Evolutionary conservation across 2,113 vertebrate genomes (phyloP), one percentile per base, ranked within the genome.

Genomic region (Brachyhypopomus occidentalis): DNA sequence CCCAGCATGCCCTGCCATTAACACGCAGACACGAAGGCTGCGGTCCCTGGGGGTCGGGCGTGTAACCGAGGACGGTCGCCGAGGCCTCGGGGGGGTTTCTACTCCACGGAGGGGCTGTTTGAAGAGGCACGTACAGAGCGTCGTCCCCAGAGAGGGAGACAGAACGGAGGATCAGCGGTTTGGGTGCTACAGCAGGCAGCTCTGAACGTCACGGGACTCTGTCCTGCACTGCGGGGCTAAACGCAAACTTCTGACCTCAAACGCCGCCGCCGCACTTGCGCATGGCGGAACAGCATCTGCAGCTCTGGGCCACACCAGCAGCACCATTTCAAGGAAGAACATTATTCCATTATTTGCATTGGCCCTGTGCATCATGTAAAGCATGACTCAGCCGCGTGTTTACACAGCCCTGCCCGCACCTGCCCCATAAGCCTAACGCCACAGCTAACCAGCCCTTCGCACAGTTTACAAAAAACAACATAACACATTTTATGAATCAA

Each of bases 271-370:
- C 45, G 14, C 45, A 12, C 12, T 52, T 2, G 14, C 11, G 45
- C 45, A 52, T 9, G 1, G 3, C 22, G 1, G 30, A 20, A 38
- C 30, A 20, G 64, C 5, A 67, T 52, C 12, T 52, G 45, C 9
- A 5, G 14, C 45, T 14, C 8, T 0, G 5, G 14, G 30, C 19
- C 16, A 67, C 30, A 19, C 36, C 36, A 22, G 8, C 9, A 70
- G 66, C 6, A 9, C 64, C 16, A 36, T 67, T 19, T 70, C 66
- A 70, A 70, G 66, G 34, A 70, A 41, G 36, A 17, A 17, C 27
- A n/a, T 62, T 38, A 30, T 72, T 71, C n/a, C 4, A 17, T 62
- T 22, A 62, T 79, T 79, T 79, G 77, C 77, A 79, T 79, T 62
- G 16, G 77, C 56, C 36, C 4, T 2, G 7, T 55, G 67, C 41